phyloP scores from a whole-genome alignment of 2,888 invertebrate species.

The Rhopalosiphum nymphaeae region DNA sequence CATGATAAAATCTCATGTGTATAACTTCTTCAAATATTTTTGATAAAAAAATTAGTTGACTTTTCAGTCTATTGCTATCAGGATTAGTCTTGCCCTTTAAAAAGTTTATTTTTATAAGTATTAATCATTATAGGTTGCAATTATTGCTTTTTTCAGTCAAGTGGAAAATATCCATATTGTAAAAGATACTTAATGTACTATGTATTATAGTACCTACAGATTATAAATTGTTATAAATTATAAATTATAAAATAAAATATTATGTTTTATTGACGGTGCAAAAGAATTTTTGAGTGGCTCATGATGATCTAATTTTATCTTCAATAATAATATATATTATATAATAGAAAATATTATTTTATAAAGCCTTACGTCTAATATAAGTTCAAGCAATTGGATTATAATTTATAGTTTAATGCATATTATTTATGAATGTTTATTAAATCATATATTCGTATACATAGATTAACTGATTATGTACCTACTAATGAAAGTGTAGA shows the following conservation, averaged over 20 bases:
- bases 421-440: conserved; percentile 6
- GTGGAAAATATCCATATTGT: neutral
- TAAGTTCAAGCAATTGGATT: neutral
- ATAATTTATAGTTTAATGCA: neutral
- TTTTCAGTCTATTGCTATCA: too few species aligned
- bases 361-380: neutral
- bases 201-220: neutral
- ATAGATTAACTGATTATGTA: neutral
- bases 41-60: too few species aligned
- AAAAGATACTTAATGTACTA: neutral
- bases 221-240: neutral
- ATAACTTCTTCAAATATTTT: too few species aligned
- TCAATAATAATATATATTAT: neutral
- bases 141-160: neutral
- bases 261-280: neutral
- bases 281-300: conserved; percentile 1
- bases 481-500: neutral
- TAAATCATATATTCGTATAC: neutral
- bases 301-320: neutral
- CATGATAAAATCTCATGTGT: too few species aligned
- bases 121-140: too few species aligned
- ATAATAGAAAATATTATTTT: neutral
- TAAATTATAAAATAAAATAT: neutral
- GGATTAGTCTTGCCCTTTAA: neutral
- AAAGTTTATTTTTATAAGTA: too few species aligned